Evolutionary conservation across 1,140 invertebrate genomes (phyloP).

Genomic region (Drosophila melanica): DNA sequence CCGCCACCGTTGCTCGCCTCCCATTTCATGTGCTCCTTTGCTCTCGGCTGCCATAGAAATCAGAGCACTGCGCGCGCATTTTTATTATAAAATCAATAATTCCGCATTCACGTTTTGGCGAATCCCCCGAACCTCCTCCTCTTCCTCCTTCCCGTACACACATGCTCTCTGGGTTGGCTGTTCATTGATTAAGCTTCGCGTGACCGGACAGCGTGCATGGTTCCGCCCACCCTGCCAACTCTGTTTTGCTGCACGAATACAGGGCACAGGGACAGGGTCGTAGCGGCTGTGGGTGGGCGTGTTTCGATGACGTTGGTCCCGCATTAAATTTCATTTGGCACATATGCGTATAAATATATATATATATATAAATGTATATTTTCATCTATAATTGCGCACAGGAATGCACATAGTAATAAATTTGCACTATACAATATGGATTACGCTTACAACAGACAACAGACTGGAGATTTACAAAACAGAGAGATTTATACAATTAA

Average conservation of each 20-base stretch:
- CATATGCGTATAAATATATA: slow-evolving; percentile 3
- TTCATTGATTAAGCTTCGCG: slow-evolving; percentile 45
- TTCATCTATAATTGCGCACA: slow-evolving; percentile 19
- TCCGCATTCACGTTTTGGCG: slow-evolving; percentile 64
- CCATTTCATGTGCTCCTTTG: slow-evolving; percentile 20
- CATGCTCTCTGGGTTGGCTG: neutral
- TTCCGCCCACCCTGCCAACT: slow-evolving; percentile 1
- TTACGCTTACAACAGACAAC: neutral
- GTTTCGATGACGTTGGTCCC: slow-evolving; percentile 19
- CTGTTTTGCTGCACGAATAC: slow-evolving; percentile 3
- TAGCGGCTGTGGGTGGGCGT: slow-evolving; percentile 17
- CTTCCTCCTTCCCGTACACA: slow-evolving; percentile 11
- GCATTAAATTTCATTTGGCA: neutral
- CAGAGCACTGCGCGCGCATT: slow-evolving; percentile 73
- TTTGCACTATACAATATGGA: slow-evolving; percentile 17
- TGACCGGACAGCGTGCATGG: slow-evolving; percentile 27
- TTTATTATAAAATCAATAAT: slow-evolving; percentile 75
- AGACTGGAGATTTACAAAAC: slow-evolving; percentile 14
- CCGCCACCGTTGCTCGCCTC: slow-evolving; percentile 53
- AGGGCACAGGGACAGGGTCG: slow-evolving; percentile 25
- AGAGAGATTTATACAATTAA: slow-evolving; percentile 36
- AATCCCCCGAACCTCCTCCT: slow-evolving; percentile 3
- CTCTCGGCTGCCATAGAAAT: slow-evolving; percentile 41
- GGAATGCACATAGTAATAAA: slow-evolving; percentile 38
- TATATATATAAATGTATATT: slow-evolving; percentile 18